Base-by-base conservation (phyloP, 2,113 vertebrate genomes). In the Genyomyrus donnyi region DNA sequence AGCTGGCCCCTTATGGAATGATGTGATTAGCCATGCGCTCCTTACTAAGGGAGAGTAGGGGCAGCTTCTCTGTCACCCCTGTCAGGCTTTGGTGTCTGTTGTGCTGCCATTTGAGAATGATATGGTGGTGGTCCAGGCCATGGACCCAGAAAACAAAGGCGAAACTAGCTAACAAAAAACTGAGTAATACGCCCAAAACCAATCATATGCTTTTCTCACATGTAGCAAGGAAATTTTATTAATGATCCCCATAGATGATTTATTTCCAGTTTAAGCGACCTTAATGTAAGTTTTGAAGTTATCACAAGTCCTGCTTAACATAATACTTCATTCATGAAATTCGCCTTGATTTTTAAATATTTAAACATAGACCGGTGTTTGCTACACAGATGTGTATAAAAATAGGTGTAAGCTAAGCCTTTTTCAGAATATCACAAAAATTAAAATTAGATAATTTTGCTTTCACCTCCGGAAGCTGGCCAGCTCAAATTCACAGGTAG, bases 91-190 rank as follows among this genome's bases (percentile, higher is more conserved):
- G 48, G 77, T 83, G 50, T 52, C 35, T 21, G 27, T 48, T 42
- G 35, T 2, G 24, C 48, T 86, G 62, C 88, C 88, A 91, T 87
- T 35, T 53, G 83, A 52, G 86, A 74, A 74, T 31, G 53, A 53
- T 49, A 70, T 91, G 90, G 90, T 88, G 49, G 15, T 1, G n/a
- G n/a, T 84, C 56, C 88, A 88, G 46, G 62, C 88, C 21, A 77
- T 58, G 62, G 80, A 53, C 62, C 31, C 48, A 70, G 46, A 87
- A 89, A 53, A 91, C 35, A 74, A 58, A 87, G 88, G 74, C 48
- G n/a, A 89, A 90, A 70, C 56, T 85, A 56, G 53, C 88, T 50
- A 56, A 35, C 35, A 19, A 31, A 87, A 53, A 8, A 87, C n/a
- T 87, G 46, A 52, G 42, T 42, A 89, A 77, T 87, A 27, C 13